Evolutionary conservation across 2,888 invertebrate species (phyloP).

Genomic region (Pristionchus japonicus): DNA sequence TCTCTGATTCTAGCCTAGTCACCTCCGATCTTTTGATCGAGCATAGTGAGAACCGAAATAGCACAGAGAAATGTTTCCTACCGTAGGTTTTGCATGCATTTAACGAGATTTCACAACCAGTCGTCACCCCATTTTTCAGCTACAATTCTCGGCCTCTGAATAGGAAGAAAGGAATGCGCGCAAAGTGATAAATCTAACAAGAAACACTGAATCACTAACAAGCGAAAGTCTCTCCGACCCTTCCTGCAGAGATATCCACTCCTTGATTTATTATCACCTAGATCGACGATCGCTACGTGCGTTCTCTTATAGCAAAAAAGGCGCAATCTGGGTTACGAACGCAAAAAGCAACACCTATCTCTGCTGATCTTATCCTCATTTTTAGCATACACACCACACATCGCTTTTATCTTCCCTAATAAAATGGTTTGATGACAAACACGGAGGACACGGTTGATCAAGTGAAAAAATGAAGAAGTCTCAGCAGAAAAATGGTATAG

Average conservation of each 20-base stretch:
- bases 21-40: neutral
- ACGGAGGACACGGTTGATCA: neutral
- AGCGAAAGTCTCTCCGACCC: neutral
- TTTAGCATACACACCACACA: neutral
- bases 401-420: neutral
- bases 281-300: neutral
- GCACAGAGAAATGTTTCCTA: neutral
- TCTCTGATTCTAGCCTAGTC: neutral
- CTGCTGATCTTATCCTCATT: neutral
- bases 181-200: neutral
- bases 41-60: neutral
- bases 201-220: neutral
- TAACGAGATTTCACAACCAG: neutral
- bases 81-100: neutral
- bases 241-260: neutral
- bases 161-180: neutral
- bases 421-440: neutral
- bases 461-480: neutral
- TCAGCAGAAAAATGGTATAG: neutral
- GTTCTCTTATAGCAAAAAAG: neutral
- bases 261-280: neutral
- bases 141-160: neutral
- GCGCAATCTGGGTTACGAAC: neutral
- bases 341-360: neutral
- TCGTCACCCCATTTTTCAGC: neutral